Conservation (phyloP, 2,113 vertebrate genomes). For the Menura novaehollandiae region DNA sequence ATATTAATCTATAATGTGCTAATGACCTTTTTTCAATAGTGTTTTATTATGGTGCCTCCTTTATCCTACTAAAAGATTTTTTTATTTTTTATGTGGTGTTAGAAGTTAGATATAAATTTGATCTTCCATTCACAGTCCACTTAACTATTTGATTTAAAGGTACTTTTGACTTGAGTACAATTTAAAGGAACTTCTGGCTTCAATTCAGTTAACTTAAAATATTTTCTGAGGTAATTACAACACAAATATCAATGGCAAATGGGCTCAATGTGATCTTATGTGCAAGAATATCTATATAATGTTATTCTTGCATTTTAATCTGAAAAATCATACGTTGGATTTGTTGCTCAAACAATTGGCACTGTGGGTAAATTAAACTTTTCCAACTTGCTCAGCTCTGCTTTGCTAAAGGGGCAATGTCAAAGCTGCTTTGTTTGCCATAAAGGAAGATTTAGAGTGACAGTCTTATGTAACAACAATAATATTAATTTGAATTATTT, state of each 20-base stretch:
- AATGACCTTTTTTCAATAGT: not conserved
- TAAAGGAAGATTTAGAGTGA: not conserved
- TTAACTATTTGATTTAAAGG: not conserved
- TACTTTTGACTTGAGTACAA: not conserved
- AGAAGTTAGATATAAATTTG: not conserved
- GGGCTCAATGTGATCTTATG: not conserved
- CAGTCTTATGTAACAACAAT: not conserved
- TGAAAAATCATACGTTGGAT: not conserved
- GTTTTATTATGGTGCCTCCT: not conserved
- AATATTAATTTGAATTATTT: conserved; percentile 27
- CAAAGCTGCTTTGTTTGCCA: not conserved
- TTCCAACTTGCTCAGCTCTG: not conserved
- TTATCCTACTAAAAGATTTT: not conserved
- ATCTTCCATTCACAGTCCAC: not conserved
- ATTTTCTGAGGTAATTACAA: not conserved
- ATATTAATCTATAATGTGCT: not conserved
- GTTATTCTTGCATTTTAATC: not conserved
- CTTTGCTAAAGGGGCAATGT: not conserved
- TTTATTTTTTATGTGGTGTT: not conserved
- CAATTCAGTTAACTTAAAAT: not conserved
- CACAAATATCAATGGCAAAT: not conserved
- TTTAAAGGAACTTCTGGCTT: not conserved
- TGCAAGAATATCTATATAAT: not conserved
- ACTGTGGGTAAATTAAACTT: not conserved
- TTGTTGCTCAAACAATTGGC: not conserved